Base-by-base conservation (phyloP, 2,888 invertebrate genomes). In the Pteria penguin region DNA sequence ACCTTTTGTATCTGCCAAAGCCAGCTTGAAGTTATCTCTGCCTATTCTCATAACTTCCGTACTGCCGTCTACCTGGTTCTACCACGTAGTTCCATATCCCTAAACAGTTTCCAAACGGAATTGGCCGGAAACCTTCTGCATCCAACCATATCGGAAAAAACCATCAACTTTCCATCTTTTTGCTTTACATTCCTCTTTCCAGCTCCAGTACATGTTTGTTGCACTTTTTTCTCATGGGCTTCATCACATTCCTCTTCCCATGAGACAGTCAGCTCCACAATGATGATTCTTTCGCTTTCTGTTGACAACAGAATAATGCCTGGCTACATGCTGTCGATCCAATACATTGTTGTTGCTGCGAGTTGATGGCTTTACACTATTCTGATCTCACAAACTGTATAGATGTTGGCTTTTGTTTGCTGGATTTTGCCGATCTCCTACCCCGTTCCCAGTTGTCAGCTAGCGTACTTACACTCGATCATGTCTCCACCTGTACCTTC, bases 181-280 rank as follows among this genome's bases (percentile, higher is more conserved):
- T 3, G 27, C n/a, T 31, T 5, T 54, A 18, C 54, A 67, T 54
- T 31, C n/a, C 55, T 8, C 29, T 24, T 4, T 27, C 18, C 54
- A 29, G 14, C 55, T 55, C 4, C 29, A 14, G 2, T 67, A 32
- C n/a, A n/a, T n/a, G n/a, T n/a, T 22, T 67, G 27, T 4, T 29
- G 11, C 11, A 18, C 55, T 18, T 67, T 67, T 24, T 11, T 67
- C 29, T 67, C 54, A 29, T 67, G 55, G 4, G 29, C 67, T 32
- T 52, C 67, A n/a, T 67, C 54, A 26, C 33, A 58, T 26, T 68
- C 3, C 2, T 69, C 69, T 45, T 69, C 69, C 58, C 57, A 69
- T 60, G 71, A 24, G n/a, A n/a, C n/a, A n/a, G n/a, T n/a, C n/a
- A n/a, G n/a, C n/a, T n/a, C n/a, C n/a, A n/a, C n/a, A n/a, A n/a